Evolutionary conservation across 2,888 invertebrate species (phyloP).

Genomic region (Dorcus hopei): DNA sequence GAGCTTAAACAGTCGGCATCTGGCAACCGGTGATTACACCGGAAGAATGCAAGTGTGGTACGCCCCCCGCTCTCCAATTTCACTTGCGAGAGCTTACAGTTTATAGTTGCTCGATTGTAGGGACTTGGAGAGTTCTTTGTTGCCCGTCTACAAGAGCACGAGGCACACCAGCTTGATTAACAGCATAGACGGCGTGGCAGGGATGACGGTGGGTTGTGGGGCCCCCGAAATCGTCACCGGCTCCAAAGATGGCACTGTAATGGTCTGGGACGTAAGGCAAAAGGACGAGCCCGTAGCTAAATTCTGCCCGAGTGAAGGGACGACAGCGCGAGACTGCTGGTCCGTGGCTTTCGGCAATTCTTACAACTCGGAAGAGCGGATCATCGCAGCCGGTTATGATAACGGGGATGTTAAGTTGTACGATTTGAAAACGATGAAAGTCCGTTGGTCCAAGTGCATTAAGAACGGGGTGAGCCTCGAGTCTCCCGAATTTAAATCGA

Average conservation of each 20-base stretch:
- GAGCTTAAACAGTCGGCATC: constrained; percentile 70
- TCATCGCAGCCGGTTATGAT: constrained; percentile 90
- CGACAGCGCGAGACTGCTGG: constrained; percentile 86
- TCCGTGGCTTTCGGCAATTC: constrained; percentile 89
- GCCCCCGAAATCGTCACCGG: constrained; percentile 95
- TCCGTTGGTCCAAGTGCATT: constrained; percentile 88
- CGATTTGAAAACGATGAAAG: constrained; percentile 77
- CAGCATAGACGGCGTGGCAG: constrained; percentile 87
- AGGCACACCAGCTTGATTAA: constrained; percentile 87
- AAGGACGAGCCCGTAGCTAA: constrained; percentile 84
- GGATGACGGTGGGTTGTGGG: constrained; percentile 76
- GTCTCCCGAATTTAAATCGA: neutral
- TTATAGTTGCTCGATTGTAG: constrained; percentile 48
- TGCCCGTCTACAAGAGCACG: constrained; percentile 73
- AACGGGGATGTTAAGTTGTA: constrained; percentile 95
- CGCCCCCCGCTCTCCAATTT: constrained; percentile 26
- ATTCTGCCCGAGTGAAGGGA: constrained; percentile 74
- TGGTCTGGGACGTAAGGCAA: constrained; percentile 94
- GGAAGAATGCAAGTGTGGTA: constrained; percentile 83
- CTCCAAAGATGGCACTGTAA: constrained; percentile 88
- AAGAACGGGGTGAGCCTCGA: constrained; percentile 72
- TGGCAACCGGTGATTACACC: constrained; percentile 89
- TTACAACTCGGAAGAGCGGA: constrained; percentile 79
- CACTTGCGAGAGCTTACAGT: neutral
- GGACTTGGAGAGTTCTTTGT: constrained; percentile 72